Percentiles rank a stretch among this genome's conserved stretches.
Conservation (phyloP, 2,888 invertebrate genomes). For the Coleophora deauratella region DNA sequence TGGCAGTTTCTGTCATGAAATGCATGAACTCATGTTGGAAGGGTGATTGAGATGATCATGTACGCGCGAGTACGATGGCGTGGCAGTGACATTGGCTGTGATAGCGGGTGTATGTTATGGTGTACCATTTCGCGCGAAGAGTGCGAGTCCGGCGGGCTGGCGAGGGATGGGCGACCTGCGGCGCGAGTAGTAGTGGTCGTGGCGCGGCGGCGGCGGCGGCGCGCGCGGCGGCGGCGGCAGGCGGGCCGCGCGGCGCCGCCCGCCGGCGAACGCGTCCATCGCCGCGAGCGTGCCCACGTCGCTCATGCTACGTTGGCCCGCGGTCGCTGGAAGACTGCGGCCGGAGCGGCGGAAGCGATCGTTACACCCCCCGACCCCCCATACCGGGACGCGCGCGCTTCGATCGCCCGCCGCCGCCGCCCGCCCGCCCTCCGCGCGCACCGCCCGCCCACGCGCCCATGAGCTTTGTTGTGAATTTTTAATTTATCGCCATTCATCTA, state of each 20-base stretch:
- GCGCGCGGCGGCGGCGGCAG: conserved; percentile 67
- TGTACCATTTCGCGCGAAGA: conserved; percentile 65
- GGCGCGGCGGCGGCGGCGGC: conserved; percentile 64
- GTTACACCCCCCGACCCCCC: conserved; percentile 42
- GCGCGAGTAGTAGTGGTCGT: conserved; percentile 68
- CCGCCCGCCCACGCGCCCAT: conserved; percentile 58
- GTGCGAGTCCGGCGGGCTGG: conserved; percentile 57
- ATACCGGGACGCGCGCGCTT: conserved; percentile 44
- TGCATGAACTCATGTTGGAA: not conserved
- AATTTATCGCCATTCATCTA: conserved; percentile 68
- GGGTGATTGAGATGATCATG: not conserved
- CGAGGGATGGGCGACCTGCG: conserved; percentile 66
- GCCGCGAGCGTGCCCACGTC: conserved; percentile 72
- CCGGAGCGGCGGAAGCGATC: conserved; percentile 55
- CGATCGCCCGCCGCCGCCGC: conserved; percentile 68
- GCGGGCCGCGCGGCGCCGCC: conserved; percentile 63
- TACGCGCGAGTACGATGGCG: conserved; percentile 21
- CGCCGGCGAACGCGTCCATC: conserved; percentile 71
- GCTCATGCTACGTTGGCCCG: conserved; percentile 68
- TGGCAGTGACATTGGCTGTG: conserved; percentile 44
- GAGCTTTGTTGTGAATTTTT: conserved; percentile 71
- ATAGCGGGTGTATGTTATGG: conserved; percentile 18
- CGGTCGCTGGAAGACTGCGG: conserved; percentile 71
- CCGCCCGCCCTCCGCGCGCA: conserved; percentile 32
- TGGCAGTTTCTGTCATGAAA: not conserved